These are phyloP conservation scores for Mastomys coucha DNA, from an alignment of 2,113 vertebrate species.

Conservation along the genomic window DNA sequence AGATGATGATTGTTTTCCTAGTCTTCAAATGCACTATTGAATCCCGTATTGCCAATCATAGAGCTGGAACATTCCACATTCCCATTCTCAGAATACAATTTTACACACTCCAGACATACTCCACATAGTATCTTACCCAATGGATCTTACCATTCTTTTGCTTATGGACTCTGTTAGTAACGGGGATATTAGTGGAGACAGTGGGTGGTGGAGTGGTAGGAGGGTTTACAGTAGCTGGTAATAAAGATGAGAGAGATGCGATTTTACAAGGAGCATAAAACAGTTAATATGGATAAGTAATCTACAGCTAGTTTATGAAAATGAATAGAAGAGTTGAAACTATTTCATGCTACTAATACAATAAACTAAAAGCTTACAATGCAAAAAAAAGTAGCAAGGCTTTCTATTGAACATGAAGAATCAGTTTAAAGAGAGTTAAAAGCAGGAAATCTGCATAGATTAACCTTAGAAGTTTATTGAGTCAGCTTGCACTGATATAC, in stretches of 20 bases:
- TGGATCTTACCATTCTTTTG: slow-evolving; percentile 92
- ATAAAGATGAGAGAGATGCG: slow-evolving; percentile 90
- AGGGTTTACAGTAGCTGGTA: slow-evolving; percentile 90
- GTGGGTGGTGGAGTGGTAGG: slow-evolving; percentile 91
- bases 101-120: slow-evolving; percentile 67
- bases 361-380: slow-evolving; percentile 65
- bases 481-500: background rate
- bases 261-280: slow-evolving; percentile 87
- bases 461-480: slow-evolving; percentile 1
- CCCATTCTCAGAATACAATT: slow-evolving; percentile 10
- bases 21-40: background rate
- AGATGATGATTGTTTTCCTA: slow-evolving; percentile 18
- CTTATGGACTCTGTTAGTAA: slow-evolving; percentile 93
- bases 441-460: background rate
- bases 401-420: slow-evolving; percentile 76
- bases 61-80: background rate
- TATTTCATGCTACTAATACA: slow-evolving; percentile 73
- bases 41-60: background rate
- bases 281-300: slow-evolving; percentile 87
- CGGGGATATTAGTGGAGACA: slow-evolving; percentile 95
- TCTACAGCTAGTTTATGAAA: slow-evolving; percentile 84
- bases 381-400: slow-evolving; percentile 61
- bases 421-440: slow-evolving; percentile 1
- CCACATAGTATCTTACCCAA: slow-evolving; percentile 72
- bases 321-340: slow-evolving; percentile 74